Evolutionary conservation across 2,113 vertebrate genomes (phyloP), one percentile per base, ranked within the genome.

Genomic region (Mastomys coucha): DNA sequence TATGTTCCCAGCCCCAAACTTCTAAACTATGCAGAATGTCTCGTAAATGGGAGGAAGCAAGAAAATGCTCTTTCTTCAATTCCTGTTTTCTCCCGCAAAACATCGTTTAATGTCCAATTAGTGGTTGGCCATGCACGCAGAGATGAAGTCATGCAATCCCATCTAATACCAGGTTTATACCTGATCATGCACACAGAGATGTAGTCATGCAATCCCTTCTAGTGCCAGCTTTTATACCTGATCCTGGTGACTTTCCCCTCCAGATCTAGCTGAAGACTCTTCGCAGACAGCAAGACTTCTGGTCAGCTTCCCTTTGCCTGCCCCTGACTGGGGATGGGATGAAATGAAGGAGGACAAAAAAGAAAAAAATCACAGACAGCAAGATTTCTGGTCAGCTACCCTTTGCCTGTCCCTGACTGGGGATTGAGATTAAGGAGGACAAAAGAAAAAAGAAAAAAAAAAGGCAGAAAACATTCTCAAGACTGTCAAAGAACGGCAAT

Each of bases 211-310:
- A 98, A 26, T 42, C 91, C 91, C 94, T 16, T 67, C 82, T 92
- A 96, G 93, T 1, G 90, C 94, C 16, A 80, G 96, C 97, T 86
- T 42, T 31, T 56, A 39, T 99, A 99, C 99, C 99, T 99, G 99
- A 81, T 99, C 99, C 94, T 98, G 98, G 93, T 98, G 97, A 95
- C 89, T 97, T 95, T 99, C 99, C 0, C 98, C 98, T 97, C 97
- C 98, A 0, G 97, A 95, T 88, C 98, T 98, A 94, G 98, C 97
- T 19, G 97, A 97, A 31, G 99, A 98, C 58, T 99, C 99, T 95
- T 99, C 99, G 88, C 99, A 99, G 70, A 99, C 98, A 87, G 99
- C 99, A 91, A 98, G 98, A 49, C 99, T 99, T 77, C 99, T 99
- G 58, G 99, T 98, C 0, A 99, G 98, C 98, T 99, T 99, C 49